phyloP scores from a whole-genome alignment of 2,113 vertebrate species.

The Psilopogon haemacephalus region DNA sequence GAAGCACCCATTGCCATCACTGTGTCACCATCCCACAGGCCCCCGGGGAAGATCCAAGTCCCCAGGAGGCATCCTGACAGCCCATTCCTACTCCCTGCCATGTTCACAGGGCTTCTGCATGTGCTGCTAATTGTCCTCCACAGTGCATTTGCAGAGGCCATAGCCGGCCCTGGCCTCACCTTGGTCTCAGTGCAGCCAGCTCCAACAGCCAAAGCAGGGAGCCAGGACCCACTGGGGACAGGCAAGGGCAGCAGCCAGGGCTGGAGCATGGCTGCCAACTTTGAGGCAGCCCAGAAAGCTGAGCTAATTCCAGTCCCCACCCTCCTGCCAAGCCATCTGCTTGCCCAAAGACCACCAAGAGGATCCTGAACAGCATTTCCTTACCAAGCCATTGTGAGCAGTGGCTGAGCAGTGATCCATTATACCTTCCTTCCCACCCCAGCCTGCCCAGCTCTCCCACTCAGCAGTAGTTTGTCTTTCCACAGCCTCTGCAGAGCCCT shows the following conservation, averaged over 20 bases:
- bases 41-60: not conserved
- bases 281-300: not conserved
- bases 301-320: not conserved
- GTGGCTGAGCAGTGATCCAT: slow-evolving; percentile 38
- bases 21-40: rapidly evolving
- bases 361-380: slow-evolving; percentile 8
- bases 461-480: slow-evolving; percentile 36
- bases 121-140: not conserved
- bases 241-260: not conserved
- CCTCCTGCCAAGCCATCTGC: slow-evolving; percentile 34
- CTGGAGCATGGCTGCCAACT: not conserved
- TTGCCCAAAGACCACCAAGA: slow-evolving; percentile 7
- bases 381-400: not conserved
- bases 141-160: not conserved
- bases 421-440: slow-evolving; percentile 29
- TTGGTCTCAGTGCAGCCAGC: not conserved
- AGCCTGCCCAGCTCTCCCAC: not conserved
- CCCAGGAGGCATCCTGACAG: not conserved
- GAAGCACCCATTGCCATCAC: not conserved
- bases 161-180: not conserved
- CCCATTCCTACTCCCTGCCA: not conserved
- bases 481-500: slow-evolving; percentile 31
- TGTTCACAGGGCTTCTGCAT: not conserved
- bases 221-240: not conserved
- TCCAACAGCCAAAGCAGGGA: rapidly evolving